These are phyloP conservation scores for Serranochromis macrocephalus DNA, from an alignment of 2,113 vertebrate species.

Conservation along the genomic window DNA sequence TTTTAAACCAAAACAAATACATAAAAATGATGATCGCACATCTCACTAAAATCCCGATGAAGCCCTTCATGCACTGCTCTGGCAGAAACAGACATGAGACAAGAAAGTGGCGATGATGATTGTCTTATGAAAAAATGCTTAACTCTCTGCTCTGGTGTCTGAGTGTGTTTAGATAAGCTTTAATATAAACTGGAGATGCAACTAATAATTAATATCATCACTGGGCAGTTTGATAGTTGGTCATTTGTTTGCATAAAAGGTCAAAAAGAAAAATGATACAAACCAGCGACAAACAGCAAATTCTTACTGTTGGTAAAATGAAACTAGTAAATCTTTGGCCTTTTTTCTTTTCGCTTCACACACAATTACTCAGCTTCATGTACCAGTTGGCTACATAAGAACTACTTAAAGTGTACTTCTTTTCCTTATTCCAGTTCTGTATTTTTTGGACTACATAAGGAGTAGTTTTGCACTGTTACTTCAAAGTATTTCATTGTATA, in stretches of 20 bases:
- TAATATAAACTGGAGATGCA: neutral
- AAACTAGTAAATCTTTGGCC: neutral
- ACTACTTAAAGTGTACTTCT: neutral
- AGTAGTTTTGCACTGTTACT: neutral
- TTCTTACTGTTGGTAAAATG: neutral
- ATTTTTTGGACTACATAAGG: accelerated
- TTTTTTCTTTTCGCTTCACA: neutral
- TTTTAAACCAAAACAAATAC: neutral
- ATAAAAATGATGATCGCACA: neutral
- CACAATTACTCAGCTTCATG: neutral
- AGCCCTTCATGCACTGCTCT: conserved; percentile 32
- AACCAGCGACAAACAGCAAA: neutral
- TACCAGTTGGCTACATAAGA: neutral
- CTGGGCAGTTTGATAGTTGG: neutral
- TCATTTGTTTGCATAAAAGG: neutral
- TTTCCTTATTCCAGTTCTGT: neutral
- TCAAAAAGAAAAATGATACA: neutral
- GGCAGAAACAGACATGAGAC: conserved; percentile 18
- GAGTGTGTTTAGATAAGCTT: neutral
- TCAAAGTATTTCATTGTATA: neutral
- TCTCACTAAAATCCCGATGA: neutral
- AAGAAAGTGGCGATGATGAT: neutral
- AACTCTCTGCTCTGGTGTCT: neutral
- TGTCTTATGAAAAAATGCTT: neutral
- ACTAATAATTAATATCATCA: neutral